Evolutionary conservation across 2,888 invertebrate species (phyloP), one percentile per base, ranked within the genome.

Genomic region (Drosophila recens): DNA sequence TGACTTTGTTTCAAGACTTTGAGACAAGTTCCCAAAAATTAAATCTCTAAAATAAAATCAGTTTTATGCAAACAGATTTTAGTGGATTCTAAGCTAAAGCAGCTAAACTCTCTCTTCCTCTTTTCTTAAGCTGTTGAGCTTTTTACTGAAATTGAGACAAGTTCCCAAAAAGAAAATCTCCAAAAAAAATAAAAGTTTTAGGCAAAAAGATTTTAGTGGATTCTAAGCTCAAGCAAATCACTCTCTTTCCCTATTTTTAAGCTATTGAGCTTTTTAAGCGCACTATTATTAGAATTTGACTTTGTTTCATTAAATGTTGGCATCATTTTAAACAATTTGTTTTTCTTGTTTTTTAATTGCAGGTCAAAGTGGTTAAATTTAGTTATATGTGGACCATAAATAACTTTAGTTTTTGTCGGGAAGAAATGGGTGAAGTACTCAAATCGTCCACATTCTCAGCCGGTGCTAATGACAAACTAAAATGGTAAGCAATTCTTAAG

Each of bases 371-470:
- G 94, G 98, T 99, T 90, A 99, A 99, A 95, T 99, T 99, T 95
- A 99, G 98, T 94, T 99, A 99, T 94, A 99, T 99, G 98, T 99
- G 99, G 99, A 99, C 99, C 93, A 99, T 99, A 95, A 99, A 99
- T 95, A 99, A 99, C 95, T 99, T 99, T 94, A 99, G 99, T 95
- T 99, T 99, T 94, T 99, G 99, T 94, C 97, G 99, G 90, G 99
- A 99, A 94, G 99, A 99, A 94, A 99, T 99, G 99, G 99, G 99
- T 90, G 99, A 99, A 95, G 99, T 99, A 89, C 95, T 99, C 93
- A 99, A 99, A 95, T 99, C 99, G 93, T 99, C 99, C 91, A 99
- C 99, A 90, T 99, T 99, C 94, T 99, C 98, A 84, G 99, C 99
- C 82, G 99, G 99, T 93, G 97, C 98, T 93, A 99, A 98, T 94